Conservation (phyloP, 2,113 vertebrate genomes). For the Macroglossus sobrinus region DNA sequence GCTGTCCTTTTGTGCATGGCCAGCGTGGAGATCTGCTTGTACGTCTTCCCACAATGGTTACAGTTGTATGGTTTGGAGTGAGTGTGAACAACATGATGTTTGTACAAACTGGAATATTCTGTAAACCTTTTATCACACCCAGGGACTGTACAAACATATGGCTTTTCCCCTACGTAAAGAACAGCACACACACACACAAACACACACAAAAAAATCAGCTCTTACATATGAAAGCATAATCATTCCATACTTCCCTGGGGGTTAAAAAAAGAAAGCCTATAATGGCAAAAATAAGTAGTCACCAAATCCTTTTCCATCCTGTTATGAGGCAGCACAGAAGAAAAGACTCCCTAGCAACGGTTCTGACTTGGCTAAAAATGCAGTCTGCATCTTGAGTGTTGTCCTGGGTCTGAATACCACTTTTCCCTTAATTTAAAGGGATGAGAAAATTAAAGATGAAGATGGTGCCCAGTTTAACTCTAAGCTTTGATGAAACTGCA, state of each 20-base stretch:
- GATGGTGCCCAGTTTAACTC: background rate
- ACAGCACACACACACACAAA: background rate
- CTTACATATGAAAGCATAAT: conserved; percentile 30
- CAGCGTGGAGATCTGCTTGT: conserved; percentile 98
- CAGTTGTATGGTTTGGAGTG: conserved; percentile 99
- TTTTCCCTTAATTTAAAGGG: conserved; percentile 1
- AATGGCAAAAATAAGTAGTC: background rate
- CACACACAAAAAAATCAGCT: background rate
- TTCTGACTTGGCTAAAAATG: conserved; percentile 3
- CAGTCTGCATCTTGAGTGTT: background rate
- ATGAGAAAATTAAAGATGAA: conserved; percentile 3
- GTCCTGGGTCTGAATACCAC: background rate
- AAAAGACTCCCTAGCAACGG: background rate
- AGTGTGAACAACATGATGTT: conserved; percentile 98
- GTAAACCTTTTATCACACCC: conserved; percentile 99
- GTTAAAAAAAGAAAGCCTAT: background rate
- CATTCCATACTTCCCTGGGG: background rate
- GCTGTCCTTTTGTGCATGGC: conserved; percentile 99
- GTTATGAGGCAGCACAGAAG: background rate
- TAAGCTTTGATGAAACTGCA: background rate
- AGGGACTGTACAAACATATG: conserved; percentile 98
- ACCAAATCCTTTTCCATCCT: background rate
- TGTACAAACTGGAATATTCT: conserved; percentile 99
- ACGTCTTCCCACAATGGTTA: conserved; percentile 99
- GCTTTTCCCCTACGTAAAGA: conserved; percentile 92